Evolutionary conservation across 2,113 vertebrate genomes (phyloP).

Genomic region (Apistogramma diplotaenia): DNA sequence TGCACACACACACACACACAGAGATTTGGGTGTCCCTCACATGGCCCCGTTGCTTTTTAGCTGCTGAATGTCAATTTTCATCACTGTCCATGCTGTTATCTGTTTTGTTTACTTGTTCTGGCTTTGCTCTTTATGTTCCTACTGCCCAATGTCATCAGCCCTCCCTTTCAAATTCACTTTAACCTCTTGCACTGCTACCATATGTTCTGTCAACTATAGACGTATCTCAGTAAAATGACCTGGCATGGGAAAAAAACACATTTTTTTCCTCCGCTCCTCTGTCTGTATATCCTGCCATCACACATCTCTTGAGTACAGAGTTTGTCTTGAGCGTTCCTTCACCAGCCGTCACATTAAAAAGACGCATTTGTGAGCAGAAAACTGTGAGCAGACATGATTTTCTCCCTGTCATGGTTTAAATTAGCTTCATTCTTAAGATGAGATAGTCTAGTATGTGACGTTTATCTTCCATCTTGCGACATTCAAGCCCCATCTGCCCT

Average conservation of each 20-base stretch:
- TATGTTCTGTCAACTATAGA: constrained; percentile 43
- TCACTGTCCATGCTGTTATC: constrained; percentile 2
- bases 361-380: not conserved
- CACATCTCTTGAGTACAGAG: not conserved
- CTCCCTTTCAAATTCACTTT: constrained; percentile 10
- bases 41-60: constrained; percentile 17
- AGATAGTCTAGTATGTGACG: not conserved
- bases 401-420: not conserved
- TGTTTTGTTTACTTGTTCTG: not conserved
- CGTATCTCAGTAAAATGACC: constrained; percentile 30
- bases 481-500: constrained; percentile 17
- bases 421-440: not conserved
- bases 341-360: not conserved
- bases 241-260: not conserved
- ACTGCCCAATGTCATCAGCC: not conserved
- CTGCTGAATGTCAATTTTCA: constrained; percentile 5
- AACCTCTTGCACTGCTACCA: constrained; percentile 21
- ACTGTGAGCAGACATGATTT: not conserved
- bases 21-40: not conserved
- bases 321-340: constrained; percentile 13
- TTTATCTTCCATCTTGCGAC: not conserved
- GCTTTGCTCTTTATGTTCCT: not conserved
- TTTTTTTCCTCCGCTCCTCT: not conserved
- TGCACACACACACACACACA: not conserved
- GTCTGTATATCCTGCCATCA: not conserved